Evolutionary conservation across 1,140 invertebrate genomes (phyloP).

Genomic region (Drosophila setifemur): DNA sequence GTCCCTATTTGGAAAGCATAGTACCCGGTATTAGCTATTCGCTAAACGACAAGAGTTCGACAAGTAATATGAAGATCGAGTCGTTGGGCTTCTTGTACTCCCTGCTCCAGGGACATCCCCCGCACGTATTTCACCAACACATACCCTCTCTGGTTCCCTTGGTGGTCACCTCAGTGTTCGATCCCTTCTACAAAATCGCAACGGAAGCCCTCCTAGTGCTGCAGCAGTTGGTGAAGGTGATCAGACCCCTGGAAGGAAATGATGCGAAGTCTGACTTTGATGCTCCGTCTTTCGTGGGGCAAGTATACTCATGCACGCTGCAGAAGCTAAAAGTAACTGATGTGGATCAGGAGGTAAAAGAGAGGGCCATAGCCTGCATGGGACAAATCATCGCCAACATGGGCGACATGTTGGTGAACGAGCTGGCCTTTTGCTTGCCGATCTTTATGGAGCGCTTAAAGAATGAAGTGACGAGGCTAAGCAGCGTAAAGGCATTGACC

Average conservation of each 20-base stretch:
- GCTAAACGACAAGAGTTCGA: constrained; percentile 95
- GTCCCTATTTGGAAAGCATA: constrained; percentile 91
- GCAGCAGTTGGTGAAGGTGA: constrained; percentile 97
- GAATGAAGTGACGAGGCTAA: constrained; percentile 98
- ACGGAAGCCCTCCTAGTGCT: constrained; percentile 96
- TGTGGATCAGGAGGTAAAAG: constrained; percentile 99
- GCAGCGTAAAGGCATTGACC: constrained; percentile 97
- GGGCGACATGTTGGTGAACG: constrained; percentile 89
- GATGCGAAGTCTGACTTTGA: constrained; percentile 85
- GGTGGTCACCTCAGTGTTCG: constrained; percentile 93
- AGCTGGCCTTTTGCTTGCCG: constrained; percentile 93
- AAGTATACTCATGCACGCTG: constrained; percentile 93
- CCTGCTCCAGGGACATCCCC: constrained; percentile 91
- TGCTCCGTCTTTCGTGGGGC: constrained; percentile 89
- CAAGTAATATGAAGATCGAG: constrained; percentile 99
- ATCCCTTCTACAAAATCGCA: constrained; percentile 99
- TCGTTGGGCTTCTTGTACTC: constrained; percentile 96
- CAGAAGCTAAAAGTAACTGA: constrained; percentile 95
- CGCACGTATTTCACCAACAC: constrained; percentile 89
- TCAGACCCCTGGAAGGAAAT: constrained; percentile 90
- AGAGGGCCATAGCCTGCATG: constrained; percentile 98
- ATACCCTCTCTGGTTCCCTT: constrained; percentile 93
- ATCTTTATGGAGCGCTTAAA: constrained; percentile 96
- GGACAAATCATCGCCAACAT: constrained; percentile 96
- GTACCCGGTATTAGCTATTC: constrained; percentile 96